These are phyloP conservation scores for Danionella dracula DNA, from an alignment of 2,797 vertebrate genomes.

Conservation along the genomic window DNA sequence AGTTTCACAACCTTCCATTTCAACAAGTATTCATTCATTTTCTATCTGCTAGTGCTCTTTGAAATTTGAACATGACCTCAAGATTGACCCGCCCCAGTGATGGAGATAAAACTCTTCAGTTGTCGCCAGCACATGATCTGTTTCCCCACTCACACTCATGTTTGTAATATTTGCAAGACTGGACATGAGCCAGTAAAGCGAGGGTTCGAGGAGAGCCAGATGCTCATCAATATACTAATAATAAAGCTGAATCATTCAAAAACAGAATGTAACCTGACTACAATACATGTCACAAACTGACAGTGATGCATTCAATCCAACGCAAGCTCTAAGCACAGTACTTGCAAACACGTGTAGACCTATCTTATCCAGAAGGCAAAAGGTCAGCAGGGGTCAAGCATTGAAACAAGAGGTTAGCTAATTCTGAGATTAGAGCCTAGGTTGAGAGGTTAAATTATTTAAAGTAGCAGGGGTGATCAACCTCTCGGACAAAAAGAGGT, in stretches of 20 bases:
- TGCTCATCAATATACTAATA: slow-evolving; percentile 5
- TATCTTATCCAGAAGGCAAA: not conserved
- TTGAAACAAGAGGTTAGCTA: slow-evolving; percentile 17
- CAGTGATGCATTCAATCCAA: not conserved
- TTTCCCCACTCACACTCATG: not conserved
- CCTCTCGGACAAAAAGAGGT: not conserved
- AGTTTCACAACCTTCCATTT: too few relatives aligned
- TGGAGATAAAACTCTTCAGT: not conserved
- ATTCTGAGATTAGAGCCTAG: not conserved
- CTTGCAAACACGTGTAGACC: not conserved
- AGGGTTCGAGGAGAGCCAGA: not conserved
- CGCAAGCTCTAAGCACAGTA: not conserved
- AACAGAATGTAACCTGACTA: not conserved
- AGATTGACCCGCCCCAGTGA: too few relatives aligned
- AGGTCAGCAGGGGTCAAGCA: not conserved
- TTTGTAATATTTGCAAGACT: not conserved
- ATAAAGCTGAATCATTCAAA: not conserved
- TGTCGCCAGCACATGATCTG: not conserved
- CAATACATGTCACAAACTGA: not conserved
- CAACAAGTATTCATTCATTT: too few relatives aligned
- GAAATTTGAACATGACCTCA: too few relatives aligned
- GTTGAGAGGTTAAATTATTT: slow-evolving; percentile 10
- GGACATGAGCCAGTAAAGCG: not conserved
- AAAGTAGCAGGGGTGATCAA: not conserved
- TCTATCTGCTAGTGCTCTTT: too few relatives aligned